phyloP scores from a whole-genome alignment of 2,113 vertebrate species.

The Gambusia holbrooki region DNA sequence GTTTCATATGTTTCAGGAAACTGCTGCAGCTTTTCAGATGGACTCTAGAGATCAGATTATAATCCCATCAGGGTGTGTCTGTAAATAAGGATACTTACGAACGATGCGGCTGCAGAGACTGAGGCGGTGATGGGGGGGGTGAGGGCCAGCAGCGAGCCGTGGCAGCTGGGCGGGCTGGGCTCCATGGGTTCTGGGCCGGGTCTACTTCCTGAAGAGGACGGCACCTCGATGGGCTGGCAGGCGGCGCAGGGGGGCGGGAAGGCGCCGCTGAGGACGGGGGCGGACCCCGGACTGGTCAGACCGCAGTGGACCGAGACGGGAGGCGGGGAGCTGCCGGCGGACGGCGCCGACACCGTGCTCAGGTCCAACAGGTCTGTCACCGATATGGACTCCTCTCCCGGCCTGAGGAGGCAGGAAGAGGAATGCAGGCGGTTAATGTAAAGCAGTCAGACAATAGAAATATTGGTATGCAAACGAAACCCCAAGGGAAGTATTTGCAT shows the following conservation, averaged over 20 bases:
- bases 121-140: constrained; percentile 47
- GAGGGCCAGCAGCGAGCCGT: constrained; percentile 53
- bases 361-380: constrained; percentile 85
- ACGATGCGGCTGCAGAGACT: constrained; percentile 53
- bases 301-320: constrained; percentile 61
- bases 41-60: background rate
- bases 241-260: constrained; percentile 66
- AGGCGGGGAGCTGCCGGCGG: constrained; percentile 68
- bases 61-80: background rate
- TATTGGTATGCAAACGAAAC: background rate
- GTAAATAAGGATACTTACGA: constrained; percentile 55
- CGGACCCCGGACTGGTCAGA: constrained; percentile 64
- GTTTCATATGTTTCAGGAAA: background rate
- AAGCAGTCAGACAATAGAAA: background rate
- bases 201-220: constrained; percentile 47
- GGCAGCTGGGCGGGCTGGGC: constrained; percentile 64
- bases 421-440: background rate
- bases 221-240: constrained; percentile 72
- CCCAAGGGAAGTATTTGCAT: background rate
- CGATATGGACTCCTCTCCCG: constrained; percentile 82
- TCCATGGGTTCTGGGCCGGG: constrained; percentile 61
- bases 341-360: constrained; percentile 73
- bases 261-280: constrained; percentile 58
- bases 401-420: constrained; percentile 65
- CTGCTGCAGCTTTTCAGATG: background rate